Evolutionary conservation across 2,113 vertebrate species (phyloP).

Genomic region (Corvus moneduloides): DNA sequence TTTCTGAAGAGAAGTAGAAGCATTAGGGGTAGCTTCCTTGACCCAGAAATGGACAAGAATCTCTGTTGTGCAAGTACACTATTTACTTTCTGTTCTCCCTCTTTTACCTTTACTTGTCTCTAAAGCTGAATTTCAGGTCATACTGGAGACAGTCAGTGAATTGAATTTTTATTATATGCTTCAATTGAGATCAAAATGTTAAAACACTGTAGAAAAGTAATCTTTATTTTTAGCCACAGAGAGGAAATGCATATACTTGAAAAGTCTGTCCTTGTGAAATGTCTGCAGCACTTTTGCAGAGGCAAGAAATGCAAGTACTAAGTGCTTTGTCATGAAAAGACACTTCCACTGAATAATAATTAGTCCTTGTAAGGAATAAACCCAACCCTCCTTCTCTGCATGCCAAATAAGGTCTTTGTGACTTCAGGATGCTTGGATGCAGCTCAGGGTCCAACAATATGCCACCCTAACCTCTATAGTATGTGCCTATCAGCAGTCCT

Average conservation of each 20-base stretch:
- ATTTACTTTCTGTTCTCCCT: background rate
- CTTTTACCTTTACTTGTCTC: background rate
- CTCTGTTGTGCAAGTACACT: background rate
- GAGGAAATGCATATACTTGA: background rate
- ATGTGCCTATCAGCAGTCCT: background rate
- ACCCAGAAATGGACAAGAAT: background rate
- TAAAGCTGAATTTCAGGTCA: background rate
- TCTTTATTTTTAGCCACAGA: constrained; percentile 3
- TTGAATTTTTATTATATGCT: background rate
- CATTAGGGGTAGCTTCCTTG: background rate
- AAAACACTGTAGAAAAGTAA: background rate
- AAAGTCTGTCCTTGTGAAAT: constrained; percentile 2
- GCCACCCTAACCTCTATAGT: background rate
- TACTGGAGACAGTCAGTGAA: background rate
- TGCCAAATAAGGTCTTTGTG: background rate
- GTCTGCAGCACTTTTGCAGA: background rate
- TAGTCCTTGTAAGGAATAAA: background rate
- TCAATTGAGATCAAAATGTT: background rate
- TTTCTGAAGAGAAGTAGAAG: background rate
- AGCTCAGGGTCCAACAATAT: background rate
- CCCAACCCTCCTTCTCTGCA: background rate
- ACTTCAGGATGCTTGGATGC: background rate
- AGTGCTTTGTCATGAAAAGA: constrained; percentile 18
- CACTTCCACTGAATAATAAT: constrained; percentile 22
- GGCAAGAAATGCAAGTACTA: background rate